Base-by-base conservation (phyloP, 2,888 invertebrate genomes). In the Caenorhabditis wallacei region DNA sequence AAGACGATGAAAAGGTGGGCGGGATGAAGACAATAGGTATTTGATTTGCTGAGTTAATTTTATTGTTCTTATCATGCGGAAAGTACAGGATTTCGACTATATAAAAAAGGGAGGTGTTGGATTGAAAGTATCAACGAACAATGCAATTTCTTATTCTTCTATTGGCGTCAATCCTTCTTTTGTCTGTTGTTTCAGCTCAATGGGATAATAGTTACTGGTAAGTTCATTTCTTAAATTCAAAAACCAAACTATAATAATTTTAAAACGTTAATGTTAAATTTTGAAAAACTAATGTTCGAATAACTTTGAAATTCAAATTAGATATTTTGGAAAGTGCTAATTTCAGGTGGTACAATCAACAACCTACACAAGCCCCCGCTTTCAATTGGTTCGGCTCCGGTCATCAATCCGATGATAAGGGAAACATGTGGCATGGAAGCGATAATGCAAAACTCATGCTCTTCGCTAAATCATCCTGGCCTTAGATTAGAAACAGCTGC, bases 361-460 rank as follows among this genome's bases (percentile, higher is more conserved):
- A 74, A 56, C 72, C 63, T 56, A 53, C 63, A 8, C 76, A 76
- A 53, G 61, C 71, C 5, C 75, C 56, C 4, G 37, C 51, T 10
- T 59, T 20, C 61, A 76, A 68, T 22, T 76, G 76, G 76, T 76
- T 76, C 11, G 68, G 76, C 2, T 48, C 18, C 3, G 61, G 68
- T 1, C 51, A 57, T 20, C 76, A 76, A 26, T 61, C 59, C 24
- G 76, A 76, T n/a, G 76, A 68, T 10, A 76, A 76, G 16, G 76
- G 76, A 18, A 76, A 76, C 18, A 76, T 68, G 68, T 76, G 76
- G 76, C 76, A 76, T 24, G 76, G 76, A 59, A 53, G n/a, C 53
- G 76, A 76, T 35, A 76, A 76, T 35, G 76, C 76, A 0, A 76
- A 76, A 24, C 53, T 76, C 10, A 76, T 76, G 76, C 43, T 76